These are phyloP conservation scores for Eudyptes chrysolophus DNA, from an alignment of 2,113 vertebrate genomes.

Conservation along the genomic window DNA sequence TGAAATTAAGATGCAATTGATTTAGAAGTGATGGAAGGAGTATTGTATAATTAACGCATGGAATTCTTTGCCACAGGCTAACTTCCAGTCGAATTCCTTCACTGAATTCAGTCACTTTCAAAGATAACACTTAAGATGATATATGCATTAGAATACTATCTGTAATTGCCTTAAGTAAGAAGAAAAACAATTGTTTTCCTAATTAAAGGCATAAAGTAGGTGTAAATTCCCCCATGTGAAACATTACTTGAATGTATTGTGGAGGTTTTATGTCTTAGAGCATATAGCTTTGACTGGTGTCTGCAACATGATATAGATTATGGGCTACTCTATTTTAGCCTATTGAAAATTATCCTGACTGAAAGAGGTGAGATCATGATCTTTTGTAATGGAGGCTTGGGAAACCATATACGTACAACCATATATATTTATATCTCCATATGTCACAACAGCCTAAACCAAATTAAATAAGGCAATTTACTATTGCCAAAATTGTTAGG, in stretches of 20 bases:
- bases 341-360: background rate
- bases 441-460: background rate
- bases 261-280: background rate
- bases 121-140: background rate
- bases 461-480: background rate
- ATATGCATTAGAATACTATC: background rate
- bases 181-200: background rate
- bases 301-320: background rate
- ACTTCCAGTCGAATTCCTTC: conserved; percentile 2
- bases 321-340: background rate
- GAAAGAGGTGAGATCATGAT: background rate
- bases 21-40: conserved; percentile 12
- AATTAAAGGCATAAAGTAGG: background rate
- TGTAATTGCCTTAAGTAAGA: background rate
- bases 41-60: conserved; percentile 8
- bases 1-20: conserved; percentile 37
- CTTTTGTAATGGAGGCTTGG: background rate
- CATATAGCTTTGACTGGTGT: background rate
- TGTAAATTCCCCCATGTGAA: background rate
- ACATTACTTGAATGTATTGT: background rate
- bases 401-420: background rate
- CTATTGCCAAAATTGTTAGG: background rate
- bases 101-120: background rate
- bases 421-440: background rate
- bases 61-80: background rate